Evolutionary conservation across 1,140 invertebrate genomes (phyloP).

Genomic region (Drosophila repleta): DNA sequence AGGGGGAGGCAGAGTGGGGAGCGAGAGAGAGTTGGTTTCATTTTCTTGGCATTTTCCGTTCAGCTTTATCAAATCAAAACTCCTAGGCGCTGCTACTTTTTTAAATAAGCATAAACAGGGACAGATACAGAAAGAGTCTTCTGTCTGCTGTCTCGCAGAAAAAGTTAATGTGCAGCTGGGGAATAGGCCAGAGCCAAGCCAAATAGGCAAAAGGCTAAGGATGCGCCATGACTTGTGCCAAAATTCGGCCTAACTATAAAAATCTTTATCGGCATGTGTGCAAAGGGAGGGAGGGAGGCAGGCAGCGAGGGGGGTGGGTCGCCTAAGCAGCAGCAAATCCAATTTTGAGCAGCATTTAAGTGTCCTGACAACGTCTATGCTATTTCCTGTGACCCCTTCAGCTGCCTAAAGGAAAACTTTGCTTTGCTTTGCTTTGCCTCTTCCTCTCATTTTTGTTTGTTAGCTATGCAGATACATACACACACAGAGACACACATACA

Average conservation of each 20-base stretch:
- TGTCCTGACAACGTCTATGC: slow-evolving; percentile 56
- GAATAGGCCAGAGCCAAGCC: slow-evolving; percentile 52
- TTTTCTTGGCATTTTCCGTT: slow-evolving; percentile 51
- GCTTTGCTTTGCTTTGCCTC: slow-evolving; percentile 7
- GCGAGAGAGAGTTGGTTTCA: slow-evolving; percentile 48
- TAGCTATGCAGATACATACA: slow-evolving; percentile 53
- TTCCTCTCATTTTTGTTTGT: slow-evolving; percentile 31
- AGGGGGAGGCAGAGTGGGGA: too few species aligned
- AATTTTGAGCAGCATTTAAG: slow-evolving; percentile 78
- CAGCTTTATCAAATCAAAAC: slow-evolving; percentile 79
- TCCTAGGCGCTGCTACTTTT: slow-evolving; percentile 70
- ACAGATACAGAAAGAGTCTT: slow-evolving; percentile 52
- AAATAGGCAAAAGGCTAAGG: slow-evolving; percentile 34
- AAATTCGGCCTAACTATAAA: slow-evolving; percentile 68
- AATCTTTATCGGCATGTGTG: slow-evolving; percentile 65
- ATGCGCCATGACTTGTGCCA: slow-evolving; percentile 77
- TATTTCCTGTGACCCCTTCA: slow-evolving; percentile 26
- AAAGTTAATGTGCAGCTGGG: slow-evolving; percentile 72
- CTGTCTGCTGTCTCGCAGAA: not conserved
- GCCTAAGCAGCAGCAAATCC: slow-evolving; percentile 71
- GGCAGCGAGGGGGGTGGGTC: not conserved
- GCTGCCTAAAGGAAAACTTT: not conserved
- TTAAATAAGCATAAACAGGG: slow-evolving; percentile 79
- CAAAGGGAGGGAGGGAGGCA: not conserved
- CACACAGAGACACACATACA: not conserved